Evolutionary conservation across 2,888 invertebrate species (phyloP), one percentile per base, ranked within the genome.

Genomic region (Fabriciana adippe): DNA sequence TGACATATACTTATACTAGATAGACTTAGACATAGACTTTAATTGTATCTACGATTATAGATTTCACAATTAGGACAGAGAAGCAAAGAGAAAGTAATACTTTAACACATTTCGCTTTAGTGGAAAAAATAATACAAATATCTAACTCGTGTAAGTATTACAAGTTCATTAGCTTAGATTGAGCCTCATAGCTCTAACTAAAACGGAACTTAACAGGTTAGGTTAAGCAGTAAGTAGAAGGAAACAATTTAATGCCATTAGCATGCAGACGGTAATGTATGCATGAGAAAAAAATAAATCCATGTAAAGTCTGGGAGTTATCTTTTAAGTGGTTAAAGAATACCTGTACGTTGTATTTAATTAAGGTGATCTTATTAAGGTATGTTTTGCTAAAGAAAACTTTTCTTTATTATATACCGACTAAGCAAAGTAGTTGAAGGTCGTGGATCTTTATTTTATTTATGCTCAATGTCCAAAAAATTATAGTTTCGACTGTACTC

Each of bases 201-300:
- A 48, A 59, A 59, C 48, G 31, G 59, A 59, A 59, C n/a, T 59
- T 6, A 31, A 31, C 64, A 57, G 41, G 64, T 41, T 55, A 60
- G 55, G 5, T 59, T 31, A 59, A 59, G 31, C 48, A 47, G 16
- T 11, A 16, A 55, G 60, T 61, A 55, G 60, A 21, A 26, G 61
- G 55, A 66, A 61, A 61, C 41, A 66, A 66, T 66, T 66, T 61
- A 61, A 66, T 61, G 54, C 26, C 50, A 66, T 66, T 66, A 55
- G 55, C 66, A 66, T 61, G 55, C 41, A 47, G 47, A 50, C 54
- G 57, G n/a, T 66, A 60, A 66, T 66, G 35, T 55, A 61, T 66
- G 50, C 66, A 55, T 13, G 45, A 50, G 60, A 53, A 60, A 66
- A 66, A 66, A 66, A 45, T 11, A 65, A 59, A 65, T 57, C 53